Base-by-base conservation (phyloP, 2,888 invertebrate genomes). In the Drosophila siamana region DNA sequence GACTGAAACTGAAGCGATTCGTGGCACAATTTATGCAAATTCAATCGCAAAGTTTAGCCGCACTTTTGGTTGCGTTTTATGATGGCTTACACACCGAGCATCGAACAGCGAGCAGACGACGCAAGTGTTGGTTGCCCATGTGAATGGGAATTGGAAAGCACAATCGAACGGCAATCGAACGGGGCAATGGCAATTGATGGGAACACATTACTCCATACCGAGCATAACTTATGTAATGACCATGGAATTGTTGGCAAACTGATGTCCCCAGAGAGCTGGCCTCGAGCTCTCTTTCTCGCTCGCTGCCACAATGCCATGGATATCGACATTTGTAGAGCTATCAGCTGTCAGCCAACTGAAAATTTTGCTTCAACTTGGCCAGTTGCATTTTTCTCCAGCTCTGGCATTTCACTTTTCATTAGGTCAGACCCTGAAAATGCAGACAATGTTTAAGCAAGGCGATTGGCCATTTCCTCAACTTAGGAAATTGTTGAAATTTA, bases 1-100 rank as follows among this genome's bases (percentile, higher is more conserved):
- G 33, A 68, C 59, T 19, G 68, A 54, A 66, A 60, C 60, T 47
- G 56, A 59, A 64, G 40, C 75, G 75, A 74, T 73, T 51, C 73
- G 55, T 56, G 24, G 62, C 80, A 61, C 88, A 88, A 87, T 88
- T 88, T 89, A 88, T 88, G 88, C 83, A 88, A 88, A 88, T 88
- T 86, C 89, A 89, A 88, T 89, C 79, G 87, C 79, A 86, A 80
- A 88, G 82, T 88, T 88, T 78, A 82, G 80, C 88, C 85, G 87
- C 79, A 82, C 80, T 82, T 83, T 88, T 80, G 84, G 74, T 78
- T 74, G 77, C 72, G 60, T 74, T 82, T 78, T 78, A 78, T 83
- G 81, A 78, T 73, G 75, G 80, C 78, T 80, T 68, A 72, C 77
- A 77, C 38, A n/a, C n/a, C n/a, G n/a, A n/a, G n/a, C n/a, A n/a